phyloP scores from a whole-genome alignment of 2,888 invertebrate genomes.

The Strigamia crassipes region DNA sequence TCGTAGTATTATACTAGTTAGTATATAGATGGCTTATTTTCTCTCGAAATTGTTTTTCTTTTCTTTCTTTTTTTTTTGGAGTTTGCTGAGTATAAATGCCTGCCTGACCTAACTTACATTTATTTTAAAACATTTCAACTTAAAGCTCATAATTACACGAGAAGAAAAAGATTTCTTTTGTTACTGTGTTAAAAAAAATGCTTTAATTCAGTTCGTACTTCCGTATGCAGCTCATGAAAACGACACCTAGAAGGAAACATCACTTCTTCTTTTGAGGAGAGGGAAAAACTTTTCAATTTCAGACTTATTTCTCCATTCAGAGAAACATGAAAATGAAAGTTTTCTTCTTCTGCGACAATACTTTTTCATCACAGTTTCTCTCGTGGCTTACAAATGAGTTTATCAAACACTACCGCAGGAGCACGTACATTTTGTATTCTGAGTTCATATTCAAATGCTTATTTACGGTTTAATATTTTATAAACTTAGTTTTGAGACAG shows the following conservation, averaged over 20 bases:
- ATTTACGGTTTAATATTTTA: conserved; percentile 1
- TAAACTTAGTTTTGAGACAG: not conserved
- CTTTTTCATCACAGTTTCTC: conserved; percentile 10
- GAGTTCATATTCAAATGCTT: conserved; percentile 1
- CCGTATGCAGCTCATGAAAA: conserved; percentile 1
- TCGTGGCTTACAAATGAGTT: conserved; percentile 5
- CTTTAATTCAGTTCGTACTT: not conserved
- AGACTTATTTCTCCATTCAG: not conserved
- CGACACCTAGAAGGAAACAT: not conserved
- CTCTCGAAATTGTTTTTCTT: not conserved
- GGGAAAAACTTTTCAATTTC: conserved; percentile 17
- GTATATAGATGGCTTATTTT: not conserved
- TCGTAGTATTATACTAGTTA: not conserved
- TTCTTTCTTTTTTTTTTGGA: too few species aligned
- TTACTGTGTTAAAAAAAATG: not conserved
- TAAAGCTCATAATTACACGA: not conserved
- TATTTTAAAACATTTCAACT: not conserved
- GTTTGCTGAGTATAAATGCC: too few species aligned
- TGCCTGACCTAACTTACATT: too few species aligned
- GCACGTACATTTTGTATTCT: not conserved
- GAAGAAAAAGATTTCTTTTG: not conserved
- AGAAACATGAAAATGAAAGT: conserved; percentile 7
- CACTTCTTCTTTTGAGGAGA: not conserved
- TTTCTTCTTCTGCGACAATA: not conserved
- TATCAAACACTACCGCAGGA: not conserved